Evolutionary conservation across 2,797 vertebrate genomes (phyloP).

Genomic region (Chelon auratus): DNA sequence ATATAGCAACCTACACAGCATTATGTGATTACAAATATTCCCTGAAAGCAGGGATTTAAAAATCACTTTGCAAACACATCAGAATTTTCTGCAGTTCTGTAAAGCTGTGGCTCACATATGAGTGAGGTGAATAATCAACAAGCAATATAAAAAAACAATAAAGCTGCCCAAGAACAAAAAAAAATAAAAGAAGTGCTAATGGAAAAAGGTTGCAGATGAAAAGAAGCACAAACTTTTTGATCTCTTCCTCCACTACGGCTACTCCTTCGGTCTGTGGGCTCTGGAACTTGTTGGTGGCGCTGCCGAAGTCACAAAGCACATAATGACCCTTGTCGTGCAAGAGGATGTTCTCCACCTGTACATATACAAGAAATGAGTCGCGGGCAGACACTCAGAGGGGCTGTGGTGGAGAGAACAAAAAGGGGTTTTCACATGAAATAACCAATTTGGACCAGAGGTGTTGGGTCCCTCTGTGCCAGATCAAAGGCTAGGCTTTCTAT

Average conservation of each 20-base stretch:
- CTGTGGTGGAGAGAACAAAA: slow-evolving; percentile 1
- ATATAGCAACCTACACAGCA: background rate
- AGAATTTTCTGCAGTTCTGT: background rate
- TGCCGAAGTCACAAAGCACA: slow-evolving; percentile 98
- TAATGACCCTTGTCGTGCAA: slow-evolving; percentile 97
- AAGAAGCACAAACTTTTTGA: slow-evolving; percentile 92
- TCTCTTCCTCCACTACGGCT: slow-evolving; percentile 94
- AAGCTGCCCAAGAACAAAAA: background rate
- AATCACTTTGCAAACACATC: no score
- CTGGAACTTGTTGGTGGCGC: slow-evolving; percentile 96
- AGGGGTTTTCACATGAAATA: background rate
- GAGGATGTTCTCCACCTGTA: slow-evolving; percentile 97
- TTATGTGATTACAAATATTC: background rate
- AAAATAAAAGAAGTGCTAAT: slow-evolving; percentile 3
- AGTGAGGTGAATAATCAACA: background rate
- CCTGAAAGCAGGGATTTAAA: background rate
- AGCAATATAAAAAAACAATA: slow-evolving; percentile 6
- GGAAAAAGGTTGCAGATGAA: slow-evolving; percentile 14
- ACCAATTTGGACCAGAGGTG: background rate
- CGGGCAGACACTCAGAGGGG: background rate
- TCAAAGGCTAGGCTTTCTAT: background rate
- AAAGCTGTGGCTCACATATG: background rate
- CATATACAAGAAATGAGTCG: slow-evolving; percentile 21
- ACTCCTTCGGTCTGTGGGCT: slow-evolving; percentile 96
- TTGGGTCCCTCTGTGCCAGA: background rate